phyloP scores from a whole-genome alignment of 2,888 invertebrate genomes.

The Pantelozetes paolii region DNA sequence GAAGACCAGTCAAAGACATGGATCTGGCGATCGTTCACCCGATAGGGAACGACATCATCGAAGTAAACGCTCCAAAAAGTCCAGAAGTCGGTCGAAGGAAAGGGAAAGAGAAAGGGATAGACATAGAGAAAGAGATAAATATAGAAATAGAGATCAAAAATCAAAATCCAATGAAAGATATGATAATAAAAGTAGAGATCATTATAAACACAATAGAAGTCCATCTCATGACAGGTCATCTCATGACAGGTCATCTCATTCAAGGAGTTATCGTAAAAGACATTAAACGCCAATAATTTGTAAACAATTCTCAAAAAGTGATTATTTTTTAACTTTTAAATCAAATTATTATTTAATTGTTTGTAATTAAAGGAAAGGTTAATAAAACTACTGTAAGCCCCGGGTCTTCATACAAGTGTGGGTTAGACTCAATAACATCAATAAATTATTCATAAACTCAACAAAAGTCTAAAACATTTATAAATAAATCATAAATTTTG shows the following conservation, averaged over 20 bases:
- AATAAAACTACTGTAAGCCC: too few species aligned
- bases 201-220: background rate
- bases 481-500: too few species aligned
- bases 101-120: conserved; percentile 4
- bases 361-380: too few species aligned
- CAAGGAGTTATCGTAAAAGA: background rate
- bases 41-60: conserved; percentile 20
- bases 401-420: too few species aligned
- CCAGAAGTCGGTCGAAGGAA: conserved; percentile 16
- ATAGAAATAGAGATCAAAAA: background rate
- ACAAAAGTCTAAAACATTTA: too few species aligned
- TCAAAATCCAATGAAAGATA: background rate
- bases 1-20: background rate
- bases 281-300: background rate
- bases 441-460: too few species aligned
- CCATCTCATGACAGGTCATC: background rate
- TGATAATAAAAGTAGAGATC: background rate
- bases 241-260: background rate
- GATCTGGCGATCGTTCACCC: background rate
- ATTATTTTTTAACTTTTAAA: background rate
- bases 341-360: too few species aligned
- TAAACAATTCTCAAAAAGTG: background rate
- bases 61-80: conserved; percentile 4
- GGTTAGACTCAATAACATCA: too few species aligned
- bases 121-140: background rate